These are phyloP conservation scores for Melanocharis versteri DNA, from an alignment of 2,113 vertebrate genomes.

Conservation along the genomic window DNA sequence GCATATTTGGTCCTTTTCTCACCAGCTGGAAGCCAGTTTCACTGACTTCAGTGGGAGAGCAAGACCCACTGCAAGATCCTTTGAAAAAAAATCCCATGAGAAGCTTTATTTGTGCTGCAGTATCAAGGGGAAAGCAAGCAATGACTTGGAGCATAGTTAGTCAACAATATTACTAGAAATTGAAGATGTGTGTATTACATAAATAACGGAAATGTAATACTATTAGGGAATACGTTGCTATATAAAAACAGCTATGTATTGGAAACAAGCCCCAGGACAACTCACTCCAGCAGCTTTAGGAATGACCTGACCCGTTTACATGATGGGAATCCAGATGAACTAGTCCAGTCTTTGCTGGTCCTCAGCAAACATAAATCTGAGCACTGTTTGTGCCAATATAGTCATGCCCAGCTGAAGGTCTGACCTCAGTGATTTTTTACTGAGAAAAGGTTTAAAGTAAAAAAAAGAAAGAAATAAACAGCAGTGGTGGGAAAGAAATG, in stretches of 20 bases:
- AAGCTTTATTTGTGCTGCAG: not conserved
- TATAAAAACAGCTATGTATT: not conserved
- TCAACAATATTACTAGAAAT: not conserved
- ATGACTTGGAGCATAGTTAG: not conserved
- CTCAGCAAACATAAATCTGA: not conserved
- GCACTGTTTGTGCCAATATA: not conserved
- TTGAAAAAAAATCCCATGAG: not conserved
- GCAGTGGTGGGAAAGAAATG: not conserved
- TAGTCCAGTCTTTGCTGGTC: not conserved
- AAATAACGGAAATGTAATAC: not conserved
- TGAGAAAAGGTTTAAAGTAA: not conserved
- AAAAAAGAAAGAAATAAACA: not conserved
- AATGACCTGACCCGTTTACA: not conserved
- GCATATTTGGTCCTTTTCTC: not conserved
- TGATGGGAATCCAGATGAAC: not conserved
- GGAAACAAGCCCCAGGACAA: not conserved
- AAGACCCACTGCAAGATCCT: not conserved
- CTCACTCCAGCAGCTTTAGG: not conserved
- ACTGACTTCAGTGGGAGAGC: not conserved
- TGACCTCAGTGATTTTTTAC: not conserved
- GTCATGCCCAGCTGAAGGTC: not conserved
- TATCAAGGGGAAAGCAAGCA: not conserved
- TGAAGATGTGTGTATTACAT: not conserved
- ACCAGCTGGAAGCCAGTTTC: not conserved
- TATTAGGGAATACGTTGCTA: not conserved